phyloP scores from a whole-genome alignment of 1,140 invertebrate species.

The Microplitis mediator region DNA sequence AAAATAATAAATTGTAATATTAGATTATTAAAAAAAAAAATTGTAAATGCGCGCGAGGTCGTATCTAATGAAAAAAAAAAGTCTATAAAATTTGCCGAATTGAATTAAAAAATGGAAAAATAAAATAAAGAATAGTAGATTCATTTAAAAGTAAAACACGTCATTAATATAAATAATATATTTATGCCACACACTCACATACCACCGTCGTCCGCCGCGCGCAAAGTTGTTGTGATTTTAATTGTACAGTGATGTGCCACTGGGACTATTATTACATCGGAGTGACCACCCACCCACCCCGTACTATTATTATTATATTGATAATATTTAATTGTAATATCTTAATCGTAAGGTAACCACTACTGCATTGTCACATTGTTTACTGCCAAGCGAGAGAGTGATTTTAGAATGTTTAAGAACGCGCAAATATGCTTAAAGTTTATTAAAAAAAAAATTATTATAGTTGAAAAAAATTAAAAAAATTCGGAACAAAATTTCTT shows the following conservation, averaged over 20 bases:
- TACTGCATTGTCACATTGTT: conserved; percentile 64
- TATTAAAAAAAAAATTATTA: conserved; percentile 22
- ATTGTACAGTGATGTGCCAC: conserved; percentile 62
- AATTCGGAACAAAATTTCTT: conserved; percentile 10
- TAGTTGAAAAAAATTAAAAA: conserved; percentile 38
- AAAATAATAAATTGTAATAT: background rate
- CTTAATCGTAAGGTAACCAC: conserved; percentile 53
- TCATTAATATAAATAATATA: no score
- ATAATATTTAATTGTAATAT: conserved; percentile 50
- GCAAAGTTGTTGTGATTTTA: conserved; percentile 56
- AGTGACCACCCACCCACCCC: conserved; percentile 62
- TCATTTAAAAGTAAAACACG: no score
- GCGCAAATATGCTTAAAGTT: conserved; percentile 6
- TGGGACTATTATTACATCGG: conserved; percentile 61
- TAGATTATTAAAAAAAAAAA: background rate
- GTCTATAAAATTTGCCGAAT: background rate
- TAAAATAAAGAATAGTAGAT: background rate
- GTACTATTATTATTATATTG: conserved; percentile 53
- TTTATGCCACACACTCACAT: conserved; percentile 33
- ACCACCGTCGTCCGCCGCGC: conserved; percentile 56
- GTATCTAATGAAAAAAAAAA: background rate
- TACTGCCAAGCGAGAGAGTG: conserved; percentile 57
- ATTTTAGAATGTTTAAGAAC: conserved; percentile 19
- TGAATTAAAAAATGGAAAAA: background rate
- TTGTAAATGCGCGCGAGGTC: conserved; percentile 12